Evolutionary conservation across 1,140 invertebrate species (phyloP).

Genomic region (Drepana arcuata): DNA sequence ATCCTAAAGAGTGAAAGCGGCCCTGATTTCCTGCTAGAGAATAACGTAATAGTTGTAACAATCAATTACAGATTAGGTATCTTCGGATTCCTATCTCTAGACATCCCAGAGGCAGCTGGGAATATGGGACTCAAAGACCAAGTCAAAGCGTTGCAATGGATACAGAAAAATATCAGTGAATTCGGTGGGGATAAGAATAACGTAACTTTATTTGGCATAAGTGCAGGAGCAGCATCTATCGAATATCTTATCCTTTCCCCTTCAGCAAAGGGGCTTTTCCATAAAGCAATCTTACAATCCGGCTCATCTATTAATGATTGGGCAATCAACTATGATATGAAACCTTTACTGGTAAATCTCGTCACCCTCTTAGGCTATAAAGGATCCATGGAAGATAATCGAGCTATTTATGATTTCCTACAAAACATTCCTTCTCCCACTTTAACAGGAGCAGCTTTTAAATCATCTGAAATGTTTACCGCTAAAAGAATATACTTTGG

Average conservation of each 20-base stretch:
- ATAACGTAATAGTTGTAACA: conserved; percentile 72
- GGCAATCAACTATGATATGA: conserved; percentile 24
- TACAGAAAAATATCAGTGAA: conserved; percentile 42
- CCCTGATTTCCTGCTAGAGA: conserved; percentile 67
- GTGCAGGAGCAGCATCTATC: conserved; percentile 58
- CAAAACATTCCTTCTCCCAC: conserved; percentile 5
- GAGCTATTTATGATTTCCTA: conserved; percentile 20
- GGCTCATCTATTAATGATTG: conserved; percentile 38
- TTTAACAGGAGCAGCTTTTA: conserved; percentile 10
- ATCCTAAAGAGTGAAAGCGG: conserved; percentile 30
- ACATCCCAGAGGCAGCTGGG: conserved; percentile 48
- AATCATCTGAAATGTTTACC: conserved; percentile 7
- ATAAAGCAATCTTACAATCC: conserved; percentile 36
- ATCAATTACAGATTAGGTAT: conserved; percentile 74
- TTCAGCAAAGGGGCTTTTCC: conserved; percentile 25
- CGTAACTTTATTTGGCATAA: conserved; percentile 66
- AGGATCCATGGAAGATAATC: conserved; percentile 13
- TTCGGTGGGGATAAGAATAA: conserved; percentile 51
- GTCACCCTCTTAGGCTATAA: conserved; percentile 16
- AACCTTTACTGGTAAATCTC: conserved; percentile 10
- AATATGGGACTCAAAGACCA: conserved; percentile 72
- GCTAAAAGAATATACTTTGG: conserved; percentile 18
- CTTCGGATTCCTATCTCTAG: conserved; percentile 65
- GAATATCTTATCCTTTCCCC: conserved; percentile 52
- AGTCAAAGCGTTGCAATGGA: conserved; percentile 47